Base-by-base conservation (phyloP, 2,113 vertebrate species). In the Willisornis vidua region DNA sequence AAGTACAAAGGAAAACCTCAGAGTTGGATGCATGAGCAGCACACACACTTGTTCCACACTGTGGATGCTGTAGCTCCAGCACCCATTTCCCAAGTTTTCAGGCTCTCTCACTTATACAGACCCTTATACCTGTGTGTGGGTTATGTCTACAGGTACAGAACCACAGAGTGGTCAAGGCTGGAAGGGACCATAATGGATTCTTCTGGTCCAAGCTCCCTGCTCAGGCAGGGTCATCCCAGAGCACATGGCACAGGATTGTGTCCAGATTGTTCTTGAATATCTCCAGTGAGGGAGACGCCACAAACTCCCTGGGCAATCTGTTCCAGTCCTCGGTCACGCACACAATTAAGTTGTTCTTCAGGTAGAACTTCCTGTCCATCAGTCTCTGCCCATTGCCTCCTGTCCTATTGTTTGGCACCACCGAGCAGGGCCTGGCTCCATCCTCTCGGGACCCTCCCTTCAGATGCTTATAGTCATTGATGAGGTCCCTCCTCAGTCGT, bases 161-260 rank as follows among this genome's bases (percentile, higher is more conserved):
- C 14, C 20, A 41, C 0, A 0, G 12, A 23, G 31, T 31, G 25
- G 48, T 31, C 12, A 25, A 22, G 20, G 29, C 0, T 35, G 87
- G 2, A 43, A 41, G 22, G 22, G 19, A 55, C 29, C 55, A 28
- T 24, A 16, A 31, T 19, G 63, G 71, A 55, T 51, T 55, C 49
- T 61, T 14, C 20, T 41, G 14, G 9, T 19, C 29, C 62, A 55
- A 12, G 4, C 17, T 35, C 48, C 39, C n/a, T 31, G 24, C 41
- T 54, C 62, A 18, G 14, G 17, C 29, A 55, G 39, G 51, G 29
- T 29, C 54, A 62, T n/a, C 24, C n/a, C 71, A 62, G 52, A 68
- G n/a, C 29, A 61, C 19, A 26, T 0, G 4, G 29, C 29, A 79
- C 29, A 55, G 66, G 66, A 49, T 2, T 26, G 48, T 22, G 20